A percentile compares a stretch with the other conserved stretches of the same genome.
Evolutionary conservation across 1,140 invertebrate species (phyloP).

Genomic region (Elymnias hypermnestra): DNA sequence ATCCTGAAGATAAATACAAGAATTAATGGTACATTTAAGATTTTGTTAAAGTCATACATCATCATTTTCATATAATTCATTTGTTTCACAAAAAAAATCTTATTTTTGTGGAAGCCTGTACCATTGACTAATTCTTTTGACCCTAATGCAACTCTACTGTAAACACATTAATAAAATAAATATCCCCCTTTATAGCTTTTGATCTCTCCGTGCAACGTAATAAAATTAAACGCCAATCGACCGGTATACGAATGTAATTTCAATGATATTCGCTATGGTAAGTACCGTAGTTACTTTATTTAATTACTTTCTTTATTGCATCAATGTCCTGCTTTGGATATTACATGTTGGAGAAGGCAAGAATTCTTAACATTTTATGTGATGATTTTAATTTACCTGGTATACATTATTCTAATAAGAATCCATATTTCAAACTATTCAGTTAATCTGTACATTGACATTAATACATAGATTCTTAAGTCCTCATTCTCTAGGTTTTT

Average conservation of each 20-base stretch:
- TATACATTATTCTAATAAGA: no score
- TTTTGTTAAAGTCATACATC: no score
- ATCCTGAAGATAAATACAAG: no score
- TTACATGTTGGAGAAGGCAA: no score
- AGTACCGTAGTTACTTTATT: not conserved
- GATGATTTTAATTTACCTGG: no score
- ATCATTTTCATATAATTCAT: not conserved
- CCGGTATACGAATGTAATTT: not conserved
- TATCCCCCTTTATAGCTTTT: slow-evolving; percentile 10
- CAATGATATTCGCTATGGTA: not conserved
- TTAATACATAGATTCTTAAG: no score
- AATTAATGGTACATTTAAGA: no score
- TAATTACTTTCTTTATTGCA: not conserved
- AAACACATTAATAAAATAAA: slow-evolving; percentile 9
- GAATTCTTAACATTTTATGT: no score
- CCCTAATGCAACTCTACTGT: slow-evolving; percentile 3
- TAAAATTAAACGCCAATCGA: not conserved
- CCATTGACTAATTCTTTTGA: not conserved
- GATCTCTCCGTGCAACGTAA: not conserved
- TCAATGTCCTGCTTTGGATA: no score
- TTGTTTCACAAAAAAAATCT: not conserved
- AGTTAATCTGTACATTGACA: no score
- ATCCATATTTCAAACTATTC: no score
- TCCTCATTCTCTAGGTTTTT: no score
- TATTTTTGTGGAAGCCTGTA: not conserved